phyloP scores from a whole-genome alignment of 2,113 vertebrate species.

The Apodemus sylvaticus region DNA sequence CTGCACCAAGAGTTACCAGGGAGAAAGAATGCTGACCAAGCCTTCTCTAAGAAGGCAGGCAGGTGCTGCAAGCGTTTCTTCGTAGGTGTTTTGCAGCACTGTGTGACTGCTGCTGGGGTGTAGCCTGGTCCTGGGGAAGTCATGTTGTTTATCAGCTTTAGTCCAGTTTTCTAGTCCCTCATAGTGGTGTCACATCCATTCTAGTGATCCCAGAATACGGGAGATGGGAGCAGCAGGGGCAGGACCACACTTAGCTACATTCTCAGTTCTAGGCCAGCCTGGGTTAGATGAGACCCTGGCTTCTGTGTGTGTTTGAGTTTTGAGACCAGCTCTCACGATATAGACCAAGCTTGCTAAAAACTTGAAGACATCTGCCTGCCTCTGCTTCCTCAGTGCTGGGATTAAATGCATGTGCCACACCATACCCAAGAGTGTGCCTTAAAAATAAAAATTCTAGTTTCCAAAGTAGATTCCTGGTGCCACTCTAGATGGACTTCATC shows the following conservation, averaged over 20 bases:
- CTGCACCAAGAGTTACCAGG: too few relatives aligned
- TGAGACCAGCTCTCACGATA: background rate
- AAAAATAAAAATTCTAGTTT: background rate
- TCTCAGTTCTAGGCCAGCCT: background rate
- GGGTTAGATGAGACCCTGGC: background rate
- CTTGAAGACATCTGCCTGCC: too few relatives aligned
- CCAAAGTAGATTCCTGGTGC: conserved; percentile 11
- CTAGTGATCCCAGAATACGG: background rate
- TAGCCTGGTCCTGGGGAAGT: background rate
- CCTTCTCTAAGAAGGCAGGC: background rate
- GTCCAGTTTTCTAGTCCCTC: background rate
- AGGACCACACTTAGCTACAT: background rate
- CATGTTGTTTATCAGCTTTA: background rate
- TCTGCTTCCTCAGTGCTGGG: background rate
- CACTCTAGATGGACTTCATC: conserved; percentile 22
- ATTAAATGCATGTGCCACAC: background rate
- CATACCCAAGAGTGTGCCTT: background rate
- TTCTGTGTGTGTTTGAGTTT: background rate
- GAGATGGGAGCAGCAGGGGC: background rate
- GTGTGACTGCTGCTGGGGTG: background rate
- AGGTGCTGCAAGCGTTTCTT: background rate
- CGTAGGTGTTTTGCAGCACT: background rate
- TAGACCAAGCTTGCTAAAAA: background rate
- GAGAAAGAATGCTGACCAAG: background rate
- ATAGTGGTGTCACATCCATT: background rate